Conservation (phyloP, 2,888 invertebrate species). For the Drosophila vallismaia region DNA sequence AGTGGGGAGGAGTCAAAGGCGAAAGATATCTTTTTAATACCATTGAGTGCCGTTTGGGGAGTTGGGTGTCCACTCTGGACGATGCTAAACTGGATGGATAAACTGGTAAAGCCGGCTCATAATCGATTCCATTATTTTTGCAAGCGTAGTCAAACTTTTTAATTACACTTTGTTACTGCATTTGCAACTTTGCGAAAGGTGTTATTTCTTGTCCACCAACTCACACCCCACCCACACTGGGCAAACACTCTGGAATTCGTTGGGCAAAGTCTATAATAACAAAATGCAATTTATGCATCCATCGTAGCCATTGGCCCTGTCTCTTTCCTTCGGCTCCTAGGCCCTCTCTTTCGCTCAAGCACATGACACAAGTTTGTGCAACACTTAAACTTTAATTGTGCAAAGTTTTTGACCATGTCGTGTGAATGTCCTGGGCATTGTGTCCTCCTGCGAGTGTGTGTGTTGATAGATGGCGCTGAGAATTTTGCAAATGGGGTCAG, state of each 20-base stretch:
- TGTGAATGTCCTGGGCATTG: slow-evolving; percentile 56
- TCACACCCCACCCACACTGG: slow-evolving; percentile 1
- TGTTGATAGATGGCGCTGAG: slow-evolving; percentile 72
- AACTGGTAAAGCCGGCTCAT: slow-evolving; percentile 45
- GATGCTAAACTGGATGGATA: background rate
- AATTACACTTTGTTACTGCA: slow-evolving; percentile 66
- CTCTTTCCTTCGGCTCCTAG: slow-evolving; percentile 15
- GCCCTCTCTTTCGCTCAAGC: slow-evolving; percentile 32
- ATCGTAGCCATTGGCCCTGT: slow-evolving; percentile 12
- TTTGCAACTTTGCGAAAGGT: slow-evolving; percentile 64
- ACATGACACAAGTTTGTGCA: slow-evolving; percentile 73
- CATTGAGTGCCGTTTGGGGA: slow-evolving; percentile 48
- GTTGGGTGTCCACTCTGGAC: too few relatives aligned
- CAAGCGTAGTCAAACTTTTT: slow-evolving; percentile 68
- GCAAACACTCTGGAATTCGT: slow-evolving; percentile 45
- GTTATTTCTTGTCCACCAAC: slow-evolving; percentile 36
- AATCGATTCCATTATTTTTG: slow-evolving; percentile 76
- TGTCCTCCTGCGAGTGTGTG: slow-evolving; percentile 35
- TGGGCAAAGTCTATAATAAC: slow-evolving; percentile 64
- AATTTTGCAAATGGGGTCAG: slow-evolving; percentile 75
- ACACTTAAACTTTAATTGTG: slow-evolving; percentile 81
- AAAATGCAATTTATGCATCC: slow-evolving; percentile 68
- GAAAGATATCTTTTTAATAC: slow-evolving; percentile 58
- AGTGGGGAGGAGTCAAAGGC: slow-evolving; percentile 48
- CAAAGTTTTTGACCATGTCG: slow-evolving; percentile 74